Conservation (phyloP, 2,888 invertebrate species). For the Adineta ricciae region DNA sequence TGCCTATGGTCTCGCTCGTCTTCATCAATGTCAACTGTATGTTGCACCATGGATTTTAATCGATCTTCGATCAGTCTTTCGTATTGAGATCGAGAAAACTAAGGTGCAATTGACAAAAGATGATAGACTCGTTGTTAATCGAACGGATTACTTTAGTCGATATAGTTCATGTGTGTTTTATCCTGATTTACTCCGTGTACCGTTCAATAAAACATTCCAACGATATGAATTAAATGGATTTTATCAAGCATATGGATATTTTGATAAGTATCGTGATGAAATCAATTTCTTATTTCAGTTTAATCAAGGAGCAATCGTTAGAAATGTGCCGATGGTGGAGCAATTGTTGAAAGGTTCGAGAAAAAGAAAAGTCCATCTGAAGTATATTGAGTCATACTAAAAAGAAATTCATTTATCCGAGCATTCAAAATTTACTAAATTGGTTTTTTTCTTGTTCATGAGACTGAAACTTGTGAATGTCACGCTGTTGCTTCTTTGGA, state of each 20-base stretch:
- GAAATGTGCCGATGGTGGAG: neutral
- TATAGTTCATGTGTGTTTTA: neutral
- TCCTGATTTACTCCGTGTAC: neutral
- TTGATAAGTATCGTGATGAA: neutral
- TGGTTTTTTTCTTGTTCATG: too few relatives aligned
- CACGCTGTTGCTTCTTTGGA: too few relatives aligned
- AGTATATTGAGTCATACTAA: too few relatives aligned
- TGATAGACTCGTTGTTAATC: neutral
- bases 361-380: too few relatives aligned
- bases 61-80: neutral
- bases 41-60: neutral
- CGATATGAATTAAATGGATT: neutral
- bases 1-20: neutral
- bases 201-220: neutral
- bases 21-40: neutral
- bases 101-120: neutral
- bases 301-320: neutral
- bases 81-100: neutral
- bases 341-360: neutral
- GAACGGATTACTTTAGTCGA: neutral
- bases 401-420: too few relatives aligned
- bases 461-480: too few relatives aligned
- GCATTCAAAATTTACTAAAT: too few relatives aligned
- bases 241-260: constrained; percentile 6
- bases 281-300: neutral